phyloP scores from a whole-genome alignment of 2,888 invertebrate genomes.

The Zaprionus bogoriensis region DNA sequence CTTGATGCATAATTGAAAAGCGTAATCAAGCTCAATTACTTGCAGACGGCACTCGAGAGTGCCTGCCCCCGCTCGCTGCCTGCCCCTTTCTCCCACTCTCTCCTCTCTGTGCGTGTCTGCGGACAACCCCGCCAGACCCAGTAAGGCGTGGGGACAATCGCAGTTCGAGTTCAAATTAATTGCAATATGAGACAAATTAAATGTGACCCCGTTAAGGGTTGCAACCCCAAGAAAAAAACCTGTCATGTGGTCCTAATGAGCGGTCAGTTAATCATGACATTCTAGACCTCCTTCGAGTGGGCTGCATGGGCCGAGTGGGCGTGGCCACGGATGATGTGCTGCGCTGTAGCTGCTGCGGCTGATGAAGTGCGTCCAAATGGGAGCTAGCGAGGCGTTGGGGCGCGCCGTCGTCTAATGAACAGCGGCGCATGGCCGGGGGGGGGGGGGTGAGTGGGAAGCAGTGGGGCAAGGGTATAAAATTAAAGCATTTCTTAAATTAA shows the following conservation, averaged over 20 bases:
- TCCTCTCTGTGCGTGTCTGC: background rate
- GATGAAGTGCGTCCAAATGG: slow-evolving; percentile 10
- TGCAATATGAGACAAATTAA: slow-evolving; percentile 73
- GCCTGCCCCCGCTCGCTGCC: background rate
- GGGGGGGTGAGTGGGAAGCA: background rate
- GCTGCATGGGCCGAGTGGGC: background rate
- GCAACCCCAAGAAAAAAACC: slow-evolving; percentile 14
- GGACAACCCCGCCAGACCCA: too few relatives aligned
- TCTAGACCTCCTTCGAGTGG: slow-evolving; percentile 28
- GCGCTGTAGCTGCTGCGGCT: slow-evolving; percentile 4
- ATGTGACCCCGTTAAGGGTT: slow-evolving; percentile 59
- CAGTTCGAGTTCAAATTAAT: slow-evolving; percentile 70
- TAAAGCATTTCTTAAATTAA: slow-evolving; percentile 41
- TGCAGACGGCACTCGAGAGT: slow-evolving; percentile 40
- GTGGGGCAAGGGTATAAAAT: slow-evolving; percentile 26
- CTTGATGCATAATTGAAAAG: slow-evolving; percentile 33
- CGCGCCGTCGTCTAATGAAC: too few relatives aligned
- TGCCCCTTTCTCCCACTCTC: background rate
- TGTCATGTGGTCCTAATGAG: slow-evolving; percentile 69
- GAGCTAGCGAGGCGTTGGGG: background rate
- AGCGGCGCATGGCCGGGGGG: too few relatives aligned
- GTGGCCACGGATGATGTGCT: background rate
- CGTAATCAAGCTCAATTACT: slow-evolving; percentile 62
- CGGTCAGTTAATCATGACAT: slow-evolving; percentile 76
- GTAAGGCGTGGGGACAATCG: slow-evolving; percentile 8